Evolutionary conservation across 23 tunicate species (phyloP).

Genomic region (Ascidia mentula): DNA sequence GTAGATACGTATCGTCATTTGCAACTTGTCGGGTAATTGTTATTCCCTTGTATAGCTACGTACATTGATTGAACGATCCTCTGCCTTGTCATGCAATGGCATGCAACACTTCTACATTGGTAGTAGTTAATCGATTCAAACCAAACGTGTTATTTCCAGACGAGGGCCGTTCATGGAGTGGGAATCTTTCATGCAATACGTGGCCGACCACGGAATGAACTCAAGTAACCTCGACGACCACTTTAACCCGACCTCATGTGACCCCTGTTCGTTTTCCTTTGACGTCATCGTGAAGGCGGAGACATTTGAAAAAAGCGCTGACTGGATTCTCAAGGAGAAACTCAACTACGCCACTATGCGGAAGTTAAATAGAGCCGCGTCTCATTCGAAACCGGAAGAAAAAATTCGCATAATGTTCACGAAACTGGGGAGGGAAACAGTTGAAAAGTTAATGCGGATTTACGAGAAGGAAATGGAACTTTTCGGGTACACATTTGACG

Average conservation of each 20-base stretch:
- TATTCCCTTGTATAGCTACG: no score
- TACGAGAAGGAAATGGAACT: constrained; percentile 26
- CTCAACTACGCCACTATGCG: constrained; percentile 14
- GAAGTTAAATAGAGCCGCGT: constrained; percentile 18
- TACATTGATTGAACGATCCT: no score
- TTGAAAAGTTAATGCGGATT: constrained; percentile 18
- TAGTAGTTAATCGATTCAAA: no score
- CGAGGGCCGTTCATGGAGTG: background rate
- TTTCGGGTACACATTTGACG: constrained; percentile 45
- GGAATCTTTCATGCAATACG: constrained; percentile 18
- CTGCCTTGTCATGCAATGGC: no score
- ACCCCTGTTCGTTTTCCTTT: constrained; percentile 40
- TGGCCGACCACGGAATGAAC: constrained; percentile 27
- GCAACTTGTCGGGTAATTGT: no score
- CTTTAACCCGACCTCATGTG: constrained; percentile 19
- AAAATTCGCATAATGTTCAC: constrained; percentile 22
- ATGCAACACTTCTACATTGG: no score
- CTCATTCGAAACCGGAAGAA: background rate
- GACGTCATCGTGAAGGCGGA: constrained; percentile 35
- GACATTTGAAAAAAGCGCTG: background rate
- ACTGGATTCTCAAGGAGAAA: background rate
- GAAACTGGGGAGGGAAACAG: constrained; percentile 1
- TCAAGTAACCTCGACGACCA: constrained; percentile 45
- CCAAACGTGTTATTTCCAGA: background rate
- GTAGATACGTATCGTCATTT: no score